These are phyloP conservation scores for Poecilia picta DNA, from an alignment of 2,797 vertebrate genomes.

Conservation along the genomic window DNA sequence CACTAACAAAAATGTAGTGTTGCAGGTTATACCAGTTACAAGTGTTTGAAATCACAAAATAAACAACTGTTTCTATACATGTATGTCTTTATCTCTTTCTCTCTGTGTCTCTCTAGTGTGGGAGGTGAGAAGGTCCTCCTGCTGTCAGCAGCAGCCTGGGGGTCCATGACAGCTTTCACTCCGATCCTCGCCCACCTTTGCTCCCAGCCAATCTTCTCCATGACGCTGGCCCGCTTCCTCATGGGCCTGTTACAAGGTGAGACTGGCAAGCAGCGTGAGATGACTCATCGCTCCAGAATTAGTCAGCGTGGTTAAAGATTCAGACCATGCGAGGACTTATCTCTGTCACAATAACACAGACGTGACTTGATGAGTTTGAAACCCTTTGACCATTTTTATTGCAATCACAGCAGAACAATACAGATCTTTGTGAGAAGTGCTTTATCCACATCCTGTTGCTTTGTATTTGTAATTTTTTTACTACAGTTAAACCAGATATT, in stretches of 20 bases:
- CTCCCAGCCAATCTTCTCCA: constrained; percentile 87
- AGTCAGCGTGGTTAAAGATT: constrained; percentile 1
- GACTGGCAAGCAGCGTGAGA: constrained; percentile 7
- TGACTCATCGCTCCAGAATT: constrained; percentile 2
- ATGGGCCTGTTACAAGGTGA: constrained; percentile 95
- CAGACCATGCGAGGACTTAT: not conserved
- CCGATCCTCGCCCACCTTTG: constrained; percentile 86
- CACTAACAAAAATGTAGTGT: not conserved
- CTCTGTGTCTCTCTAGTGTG: constrained; percentile 77
- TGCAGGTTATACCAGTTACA: not conserved
- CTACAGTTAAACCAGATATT: not conserved
- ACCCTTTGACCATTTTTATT: not conserved
- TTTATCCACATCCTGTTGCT: not conserved
- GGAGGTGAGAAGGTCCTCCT: constrained; percentile 95
- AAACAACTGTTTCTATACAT: not conserved
- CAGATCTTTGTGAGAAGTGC: not conserved
- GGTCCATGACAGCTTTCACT: constrained; percentile 88
- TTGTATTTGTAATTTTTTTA: not conserved
- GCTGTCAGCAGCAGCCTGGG: constrained; percentile 92
- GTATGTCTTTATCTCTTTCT: not conserved
- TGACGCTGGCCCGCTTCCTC: constrained; percentile 90
- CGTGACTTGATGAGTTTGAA: not conserved
- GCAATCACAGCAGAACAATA: not conserved
- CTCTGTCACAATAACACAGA: not conserved
- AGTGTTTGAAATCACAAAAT: too few species aligned